Percentiles rank a stretch among this genome's conserved stretches.
Evolutionary conservation across 64 coral and sea anemone species (phyloP).

Genomic region (Orbicella faveolata): DNA sequence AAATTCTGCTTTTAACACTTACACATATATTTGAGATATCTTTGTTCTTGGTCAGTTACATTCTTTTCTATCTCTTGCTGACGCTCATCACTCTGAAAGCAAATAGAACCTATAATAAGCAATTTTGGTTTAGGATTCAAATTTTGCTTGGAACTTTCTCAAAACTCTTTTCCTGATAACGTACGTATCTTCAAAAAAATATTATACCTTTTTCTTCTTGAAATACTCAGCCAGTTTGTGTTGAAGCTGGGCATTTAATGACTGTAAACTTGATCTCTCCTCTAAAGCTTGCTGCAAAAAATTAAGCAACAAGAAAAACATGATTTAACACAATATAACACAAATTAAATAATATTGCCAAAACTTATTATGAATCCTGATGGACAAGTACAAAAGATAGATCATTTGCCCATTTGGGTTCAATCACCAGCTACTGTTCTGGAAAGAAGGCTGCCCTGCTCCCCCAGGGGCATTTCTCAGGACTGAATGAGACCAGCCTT

Average conservation of each 20-base stretch:
- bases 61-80: conserved; percentile 99
- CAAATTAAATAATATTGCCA: too few species aligned
- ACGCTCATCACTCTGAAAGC: conserved; percentile 91
- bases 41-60: conserved; percentile 97
- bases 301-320: not conserved
- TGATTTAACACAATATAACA: too few species aligned
- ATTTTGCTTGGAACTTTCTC: not conserved
- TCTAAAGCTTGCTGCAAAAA: conserved; percentile 93
- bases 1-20: not conserved
- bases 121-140: not conserved
- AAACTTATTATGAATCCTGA: too few species aligned
- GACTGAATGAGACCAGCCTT: too few species aligned
- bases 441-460: too few species aligned
- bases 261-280: conserved; percentile 79
- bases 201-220: conserved; percentile 94
- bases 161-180: too few species aligned
- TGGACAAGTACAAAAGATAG: too few species aligned
- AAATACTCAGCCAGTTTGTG: conserved; percentile 98
- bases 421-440: too few species aligned
- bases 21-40: conserved; percentile 99
- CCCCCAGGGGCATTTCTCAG: too few species aligned
- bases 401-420: too few species aligned
- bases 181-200: not conserved
- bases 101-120: not conserved
- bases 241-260: conserved; percentile 89